These are phyloP conservation scores for Amaurobius ferox DNA, from an alignment of 2,888 invertebrate genomes.

Conservation along the genomic window DNA sequence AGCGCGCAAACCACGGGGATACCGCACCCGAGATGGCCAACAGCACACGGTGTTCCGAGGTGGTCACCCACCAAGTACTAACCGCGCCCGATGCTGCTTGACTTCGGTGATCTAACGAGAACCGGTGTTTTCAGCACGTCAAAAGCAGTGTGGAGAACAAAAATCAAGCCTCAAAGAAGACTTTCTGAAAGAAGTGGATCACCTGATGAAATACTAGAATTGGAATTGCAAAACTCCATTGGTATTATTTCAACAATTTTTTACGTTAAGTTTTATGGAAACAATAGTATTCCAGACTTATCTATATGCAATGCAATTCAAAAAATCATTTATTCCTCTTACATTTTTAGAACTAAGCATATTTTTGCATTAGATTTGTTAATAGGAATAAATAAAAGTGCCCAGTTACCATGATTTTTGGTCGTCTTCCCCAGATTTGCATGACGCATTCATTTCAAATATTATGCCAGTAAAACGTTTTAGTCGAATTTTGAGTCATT, in stretches of 20 bases:
- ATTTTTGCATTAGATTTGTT: background rate
- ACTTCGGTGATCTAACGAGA: too few species aligned
- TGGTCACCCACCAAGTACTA: too few species aligned
- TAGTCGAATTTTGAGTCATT: slow-evolving; percentile 1
- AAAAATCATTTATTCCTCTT: background rate
- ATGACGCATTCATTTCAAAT: slow-evolving; percentile 1
- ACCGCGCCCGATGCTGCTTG: too few species aligned
- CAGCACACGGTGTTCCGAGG: too few species aligned
- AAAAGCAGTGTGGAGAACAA: background rate
- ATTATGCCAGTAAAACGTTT: slow-evolving; percentile 4
- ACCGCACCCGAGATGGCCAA: too few species aligned
- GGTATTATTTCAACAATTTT: background rate
- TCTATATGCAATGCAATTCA: background rate
- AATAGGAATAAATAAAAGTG: background rate
- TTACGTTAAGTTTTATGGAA: background rate
- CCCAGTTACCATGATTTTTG: slow-evolving; percentile 7
- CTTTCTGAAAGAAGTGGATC: background rate
- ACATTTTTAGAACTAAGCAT: background rate
- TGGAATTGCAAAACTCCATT: background rate
- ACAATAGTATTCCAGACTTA: background rate
- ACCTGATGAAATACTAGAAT: background rate
- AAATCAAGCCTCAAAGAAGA: background rate
- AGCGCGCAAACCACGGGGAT: too few species aligned
- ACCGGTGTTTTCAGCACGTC: too few species aligned
- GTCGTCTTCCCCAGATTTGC: background rate